Evolutionary conservation across 2,888 invertebrate species (phyloP), one percentile per base, ranked within the genome.

Genomic region (Drosophila monieri): DNA sequence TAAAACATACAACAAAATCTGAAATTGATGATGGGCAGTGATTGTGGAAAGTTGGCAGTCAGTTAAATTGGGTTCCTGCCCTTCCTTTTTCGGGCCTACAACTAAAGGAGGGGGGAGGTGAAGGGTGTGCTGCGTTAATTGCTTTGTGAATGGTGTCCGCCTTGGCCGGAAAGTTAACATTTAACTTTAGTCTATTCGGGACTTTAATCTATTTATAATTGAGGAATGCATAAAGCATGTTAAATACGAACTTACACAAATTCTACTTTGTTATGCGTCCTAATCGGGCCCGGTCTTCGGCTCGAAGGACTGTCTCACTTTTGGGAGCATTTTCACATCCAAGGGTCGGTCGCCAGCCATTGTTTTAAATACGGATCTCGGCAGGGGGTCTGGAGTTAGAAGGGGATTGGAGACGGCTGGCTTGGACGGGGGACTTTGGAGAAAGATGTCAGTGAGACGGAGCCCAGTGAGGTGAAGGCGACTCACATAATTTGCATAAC

Each of bases 61-160:
- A 87, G 81, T 83, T 83, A 83, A 83, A 83, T 85, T 85, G 86
- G 78, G 83, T 88, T 85, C 88, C 78, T 76, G 57, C 68, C 70
- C 66, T 67, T 70, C 83, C 68, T 74, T 60, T 52, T 65, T 70
- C 49, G 35, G 61, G 55, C 41, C 30, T 18, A 35, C 23, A 39
- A n/a, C 23, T 4, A 21, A 25, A 12, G 14, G 12, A 5, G 44
- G 3, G 23, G 23, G 32, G 35, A 18, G 25, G 37, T 53, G 14
- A 54, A 35, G 60, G 61, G 41, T 53, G 15, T 68, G 77, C 73
- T 78, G 84, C 84, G 84, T 85, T 88, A 85, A 85, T 85, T 85
- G 88, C 84, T 88, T 85, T 88, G 86, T 80, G 88, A 85, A 88
- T 85, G 88, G 81, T 85, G 81, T 81, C 83, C 85, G 85, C 76